Base-by-base conservation (phyloP, 2,888 invertebrate genomes). In the Sclerodermus sp. region DNA sequence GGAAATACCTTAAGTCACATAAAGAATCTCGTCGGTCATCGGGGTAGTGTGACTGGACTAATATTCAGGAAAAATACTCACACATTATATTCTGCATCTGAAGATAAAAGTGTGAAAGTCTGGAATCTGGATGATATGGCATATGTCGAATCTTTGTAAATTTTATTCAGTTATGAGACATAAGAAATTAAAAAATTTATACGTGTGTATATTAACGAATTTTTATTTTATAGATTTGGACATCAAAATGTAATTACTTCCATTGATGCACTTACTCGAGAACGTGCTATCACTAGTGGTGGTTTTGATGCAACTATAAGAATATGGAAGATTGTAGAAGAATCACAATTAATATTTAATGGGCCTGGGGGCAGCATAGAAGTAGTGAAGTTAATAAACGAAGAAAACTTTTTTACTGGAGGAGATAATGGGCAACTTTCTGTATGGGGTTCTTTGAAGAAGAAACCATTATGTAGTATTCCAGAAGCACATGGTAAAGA, bases 61-160 rank as follows among this genome's bases (percentile, higher is more conserved):
- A 87, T 87, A 12, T 95, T 98, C 78, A 87, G 93, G 66, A 88
- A 85, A 73, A 88, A 89, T 60, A 88, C 91, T 2, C 93, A 94
- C 79, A 89, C 90, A 45, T 81, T 98, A 51, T 97, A 89, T 73
- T 89, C 91, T 0, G 86, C 86, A 2, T 87, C 89, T 52, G 84
- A 85, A 74, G 92, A 92, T 73, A 82, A 88, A 60, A 86, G 89
- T 13, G 89, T 96, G 0, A 94, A 96, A 83, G 88, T 96, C 49
- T 99, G 98, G 98, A 93, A 92, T 60, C 80, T 97, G 47, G 93
- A 94, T 80, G 96, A 98, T 77, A 91, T 96, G 92, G 89, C 91
- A 1, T 97, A 96, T 79, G 90, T 96, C 9, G 97, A 98, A 81
- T 93, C 93, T 45, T 81, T 97, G 82, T 91, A 71, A 76, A 80